Conservation (phyloP, 2,888 invertebrate genomes). For the Cephus spinipes region DNA sequence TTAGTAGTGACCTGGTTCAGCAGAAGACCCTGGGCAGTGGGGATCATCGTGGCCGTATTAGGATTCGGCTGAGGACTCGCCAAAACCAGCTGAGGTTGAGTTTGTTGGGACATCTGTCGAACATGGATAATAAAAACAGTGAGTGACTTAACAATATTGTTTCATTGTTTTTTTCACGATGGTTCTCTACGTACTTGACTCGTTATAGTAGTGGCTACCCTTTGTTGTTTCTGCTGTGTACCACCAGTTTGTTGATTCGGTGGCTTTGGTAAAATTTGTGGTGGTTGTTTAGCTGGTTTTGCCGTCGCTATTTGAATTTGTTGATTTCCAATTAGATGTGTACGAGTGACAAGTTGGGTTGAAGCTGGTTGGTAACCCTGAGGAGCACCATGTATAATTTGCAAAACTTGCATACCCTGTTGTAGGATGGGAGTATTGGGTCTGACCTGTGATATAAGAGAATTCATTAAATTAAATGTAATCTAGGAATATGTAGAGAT, state of each 20-base stretch:
- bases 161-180: neutral
- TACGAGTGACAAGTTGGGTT: slow-evolving; percentile 59
- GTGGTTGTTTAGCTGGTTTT: slow-evolving; percentile 69
- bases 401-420: slow-evolving; percentile 65
- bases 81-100: slow-evolving; percentile 66
- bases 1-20: slow-evolving; percentile 62
- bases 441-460: slow-evolving; percentile 50
- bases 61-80: slow-evolving; percentile 65
- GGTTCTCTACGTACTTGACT: slow-evolving; percentile 51
- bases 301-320: slow-evolving; percentile 63
- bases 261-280: slow-evolving; percentile 74
- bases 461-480: neutral
- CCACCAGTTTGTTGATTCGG: slow-evolving; percentile 59
- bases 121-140: neutral
- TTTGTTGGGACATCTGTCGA: slow-evolving; percentile 63
- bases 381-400: slow-evolving; percentile 63
- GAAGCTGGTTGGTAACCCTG: slow-evolving; percentile 61
- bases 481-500: neutral
- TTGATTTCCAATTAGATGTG: slow-evolving; percentile 63
- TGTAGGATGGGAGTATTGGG: slow-evolving; percentile 63
- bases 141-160: neutral
- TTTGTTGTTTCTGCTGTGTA: slow-evolving; percentile 59
- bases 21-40: slow-evolving; percentile 64
- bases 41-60: slow-evolving; percentile 63
- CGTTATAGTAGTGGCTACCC: slow-evolving; percentile 62